phyloP scores from a whole-genome alignment of 2,113 vertebrate species.

The Dascyllus trimaculatus region DNA sequence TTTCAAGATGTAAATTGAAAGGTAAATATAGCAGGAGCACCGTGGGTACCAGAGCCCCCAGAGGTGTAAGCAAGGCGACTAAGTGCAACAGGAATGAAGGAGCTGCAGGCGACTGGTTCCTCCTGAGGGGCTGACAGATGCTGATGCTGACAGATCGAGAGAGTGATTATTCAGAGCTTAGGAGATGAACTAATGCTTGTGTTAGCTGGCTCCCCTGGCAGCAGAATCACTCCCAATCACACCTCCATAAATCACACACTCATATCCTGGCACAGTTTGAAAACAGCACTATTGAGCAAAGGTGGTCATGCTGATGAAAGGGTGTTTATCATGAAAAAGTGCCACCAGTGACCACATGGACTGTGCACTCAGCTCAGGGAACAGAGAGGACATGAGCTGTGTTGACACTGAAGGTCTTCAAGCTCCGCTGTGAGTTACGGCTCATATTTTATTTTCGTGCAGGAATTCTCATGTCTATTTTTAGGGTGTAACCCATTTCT shows the following conservation, averaged over 20 bases:
- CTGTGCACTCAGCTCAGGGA: constrained; percentile 7
- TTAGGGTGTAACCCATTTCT: constrained; percentile 1
- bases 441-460: constrained; percentile 24
- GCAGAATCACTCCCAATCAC: constrained; percentile 78
- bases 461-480: constrained; percentile 29
- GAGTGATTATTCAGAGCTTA: constrained; percentile 78
- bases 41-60: constrained; percentile 5
- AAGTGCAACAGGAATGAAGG: constrained; percentile 54
- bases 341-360: constrained; percentile 26
- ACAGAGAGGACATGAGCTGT: constrained; percentile 3
- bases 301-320: constrained; percentile 53
- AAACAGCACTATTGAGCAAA: constrained; percentile 46
- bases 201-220: constrained; percentile 67
- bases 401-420: constrained; percentile 21
- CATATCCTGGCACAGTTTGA: constrained; percentile 48
- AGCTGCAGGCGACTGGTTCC: constrained; percentile 62
- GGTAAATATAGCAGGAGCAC: constrained; percentile 53
- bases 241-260: constrained; percentile 73
- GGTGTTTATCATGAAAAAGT: constrained; percentile 41
- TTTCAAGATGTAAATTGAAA: constrained; percentile 43
- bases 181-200: constrained; percentile 77
- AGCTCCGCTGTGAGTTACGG: constrained; percentile 6
- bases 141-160: constrained; percentile 74
- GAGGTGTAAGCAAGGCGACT: constrained; percentile 43
- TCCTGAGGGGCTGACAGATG: constrained; percentile 65